phyloP scores from a whole-genome alignment of 2,113 vertebrate species.

The Oncorhynchus kisutch region DNA sequence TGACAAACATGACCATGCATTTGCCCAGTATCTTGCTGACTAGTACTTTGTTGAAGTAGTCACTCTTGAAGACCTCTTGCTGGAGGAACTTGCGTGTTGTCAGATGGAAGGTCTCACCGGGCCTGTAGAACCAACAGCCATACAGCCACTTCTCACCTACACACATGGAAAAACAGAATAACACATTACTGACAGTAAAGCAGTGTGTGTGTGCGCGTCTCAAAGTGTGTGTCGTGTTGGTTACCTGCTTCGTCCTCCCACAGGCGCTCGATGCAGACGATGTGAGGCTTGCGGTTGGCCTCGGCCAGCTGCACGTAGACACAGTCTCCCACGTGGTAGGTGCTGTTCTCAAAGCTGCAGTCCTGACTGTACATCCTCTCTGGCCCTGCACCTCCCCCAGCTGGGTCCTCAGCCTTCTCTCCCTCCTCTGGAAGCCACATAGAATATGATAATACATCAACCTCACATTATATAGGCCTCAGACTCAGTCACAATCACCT shows the following conservation, averaged over 20 bases:
- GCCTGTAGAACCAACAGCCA: slow-evolving; percentile 97
- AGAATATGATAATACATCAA: background rate
- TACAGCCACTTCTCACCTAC: slow-evolving; percentile 95
- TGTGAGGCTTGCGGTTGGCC: slow-evolving; percentile 87
- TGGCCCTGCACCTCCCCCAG: slow-evolving; percentile 76
- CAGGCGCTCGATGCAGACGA: slow-evolving; percentile 93
- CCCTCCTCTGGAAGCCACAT: slow-evolving; percentile 67
- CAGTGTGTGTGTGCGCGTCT: background rate
- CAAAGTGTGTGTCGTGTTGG: background rate
- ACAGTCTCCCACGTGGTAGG: slow-evolving; percentile 93
- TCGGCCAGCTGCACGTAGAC: slow-evolving; percentile 94
- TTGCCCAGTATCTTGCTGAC: slow-evolving; percentile 93
- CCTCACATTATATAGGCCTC: background rate
- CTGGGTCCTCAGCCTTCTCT: slow-evolving; percentile 82
- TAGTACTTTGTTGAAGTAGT: slow-evolving; percentile 92
- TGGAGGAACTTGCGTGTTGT: slow-evolving; percentile 96
- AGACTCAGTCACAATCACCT: background rate
- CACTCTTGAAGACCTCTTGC: slow-evolving; percentile 97
- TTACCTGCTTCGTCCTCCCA: slow-evolving; percentile 95
- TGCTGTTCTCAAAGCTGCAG: slow-evolving; percentile 92
- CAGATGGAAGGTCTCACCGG: slow-evolving; percentile 95
- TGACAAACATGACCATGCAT: slow-evolving; percentile 97
- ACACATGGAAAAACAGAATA: slow-evolving; percentile 3
- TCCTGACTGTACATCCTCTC: slow-evolving; percentile 88
- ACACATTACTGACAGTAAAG: background rate